Evolutionary conservation across 2,113 vertebrate genomes (phyloP), one percentile per base, ranked within the genome.

Genomic region (Gymnorhina tibicen): DNA sequence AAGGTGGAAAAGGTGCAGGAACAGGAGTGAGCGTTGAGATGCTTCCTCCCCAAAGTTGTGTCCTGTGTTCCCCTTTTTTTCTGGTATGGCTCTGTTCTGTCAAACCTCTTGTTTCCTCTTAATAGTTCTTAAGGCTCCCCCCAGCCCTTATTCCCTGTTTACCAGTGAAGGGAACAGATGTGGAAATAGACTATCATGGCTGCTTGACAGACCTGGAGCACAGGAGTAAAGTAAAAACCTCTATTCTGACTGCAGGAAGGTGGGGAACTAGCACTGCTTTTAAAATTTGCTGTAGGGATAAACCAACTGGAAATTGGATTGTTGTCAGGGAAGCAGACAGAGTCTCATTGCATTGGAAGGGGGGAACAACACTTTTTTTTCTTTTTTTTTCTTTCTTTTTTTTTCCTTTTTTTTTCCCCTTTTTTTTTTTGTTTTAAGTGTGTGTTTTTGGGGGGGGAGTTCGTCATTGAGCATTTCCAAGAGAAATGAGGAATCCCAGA

Each of bases 401-500:
- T 27, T 50, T 26, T 7, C 23, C 24, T 46, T n/a, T 12, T 19
- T 67, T 50, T 8, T 32, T 28, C 17, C 17, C 17, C 4, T 12
- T 64, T 42, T 28, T 32, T 53, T n/a, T 16, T 47, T 52, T 26
- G 18, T 50, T 89, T 81, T 46, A 94, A 95, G 67, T 58, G 90
- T 85, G 93, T 90, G 32, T 85, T 78, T 49, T 78, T 49, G 15
- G 44, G 83, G 42, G 53, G 37, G 42, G 63, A 44, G 74, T 80
- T 95, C 32, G 0, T 93, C 88, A 46, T 39, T 91, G 89, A 50
- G 79, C 89, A 80, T 96, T 95, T 91, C 94, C 73, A 68, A 89
- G 73, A 94, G 89, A 94, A 94, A 87, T 89, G 91, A 91, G 93
- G 91, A 96, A 94, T 96, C 72, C 88, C 91, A 86, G 88, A 95